Evolutionary conservation across 2,113 vertebrate genomes (phyloP), one percentile per base, ranked within the genome.

Genomic region (Piliocolobus tephrosceles): DNA sequence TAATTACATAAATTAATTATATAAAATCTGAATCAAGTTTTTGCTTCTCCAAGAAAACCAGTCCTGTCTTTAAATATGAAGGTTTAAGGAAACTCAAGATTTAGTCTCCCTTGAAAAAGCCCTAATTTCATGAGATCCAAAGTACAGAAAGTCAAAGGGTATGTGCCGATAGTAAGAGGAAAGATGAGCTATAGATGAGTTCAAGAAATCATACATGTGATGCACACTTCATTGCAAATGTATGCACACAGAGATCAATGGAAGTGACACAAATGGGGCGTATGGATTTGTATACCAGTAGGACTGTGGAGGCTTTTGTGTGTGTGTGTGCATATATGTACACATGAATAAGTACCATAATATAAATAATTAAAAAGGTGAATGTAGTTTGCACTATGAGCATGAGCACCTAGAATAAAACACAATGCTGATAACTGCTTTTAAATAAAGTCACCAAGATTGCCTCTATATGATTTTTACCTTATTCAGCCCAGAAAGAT

Each of bases 381-480:
- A 97, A 97, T 97, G 96, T 86, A 97, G 96, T 98, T 98, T 98
- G 90, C 96, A 85, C 97, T 97, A 95, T 97, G 97, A 98, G 96
- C 97, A 96, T 93, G 97, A 97, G 98, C 97, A 95, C 98, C 97
- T 95, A 98, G 98, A 97, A 96, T 16, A 97, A 98, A 98, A 98
- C 91, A 96, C 93, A 97, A 96, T 96, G 86, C 95, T 96, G 96
- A 98, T 98, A 98, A 98, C 95, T 98, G 64, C 66, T 98, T 98
- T 98, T 95, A 98, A 98, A 98, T 91, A 97, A 98, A 97, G 93
- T 97, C 97, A 91, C 97, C 96, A 96, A 95, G 70, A 97, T 97
- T 98, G 94, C 93, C 97, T 98, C 96, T 97, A 90, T 98, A 96
- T 94, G 89, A 92, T 76, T 95, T 89, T 97, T 96, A 98, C 97